Evolutionary conservation across 2,888 invertebrate species (phyloP), one percentile per base, ranked within the genome.

Genomic region (Pseudococcus viburni): DNA sequence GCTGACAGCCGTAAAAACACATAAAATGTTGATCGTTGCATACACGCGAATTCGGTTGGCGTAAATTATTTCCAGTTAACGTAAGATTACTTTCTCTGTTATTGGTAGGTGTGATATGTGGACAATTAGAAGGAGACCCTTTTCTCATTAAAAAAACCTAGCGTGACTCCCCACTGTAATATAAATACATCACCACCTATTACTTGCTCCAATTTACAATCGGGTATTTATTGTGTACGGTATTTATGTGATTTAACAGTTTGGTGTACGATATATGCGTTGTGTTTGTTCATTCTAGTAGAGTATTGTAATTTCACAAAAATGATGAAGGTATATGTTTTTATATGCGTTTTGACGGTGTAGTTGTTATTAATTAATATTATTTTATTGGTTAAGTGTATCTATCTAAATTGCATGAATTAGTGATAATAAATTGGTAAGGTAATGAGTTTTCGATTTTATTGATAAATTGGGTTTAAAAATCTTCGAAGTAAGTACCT

Each of bases 141-240:
- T 83, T 83, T 83, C 33, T 73, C 26, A 39, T 39, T 80, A 48
- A 48, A 83, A 88, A 88, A 48, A 48, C 86, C 46, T 73, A 68
- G 22, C 86, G 86, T 68, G 22, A 55, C 88, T 55, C 88, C 88
- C 88, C 88, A 88, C 88, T 88, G 88, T 51, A 80, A 88, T 88
- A 88, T 88, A 88, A 88, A 88, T 88, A 88, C 88, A 88, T 83
- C 88, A 88, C 80, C 83, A 88, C 80, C 83, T 42, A 83, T 88
- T 88, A 88, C 88, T 55, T 83, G 88, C 88, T 88, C 88, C 88
- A 88, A 77, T 88, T 88, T 88, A 88, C 59, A 88, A 33, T 87
- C 48, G 17, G 51, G 88, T 80, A 88, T 88, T 88, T 88, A 88
- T 88, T 80, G 88, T 80, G 88, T 88, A 80, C 39, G 83, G 46